These are phyloP conservation scores for Trachythela sp. DNA, from an alignment of 64 coral and sea anemone genomes.

Conservation along the genomic window DNA sequence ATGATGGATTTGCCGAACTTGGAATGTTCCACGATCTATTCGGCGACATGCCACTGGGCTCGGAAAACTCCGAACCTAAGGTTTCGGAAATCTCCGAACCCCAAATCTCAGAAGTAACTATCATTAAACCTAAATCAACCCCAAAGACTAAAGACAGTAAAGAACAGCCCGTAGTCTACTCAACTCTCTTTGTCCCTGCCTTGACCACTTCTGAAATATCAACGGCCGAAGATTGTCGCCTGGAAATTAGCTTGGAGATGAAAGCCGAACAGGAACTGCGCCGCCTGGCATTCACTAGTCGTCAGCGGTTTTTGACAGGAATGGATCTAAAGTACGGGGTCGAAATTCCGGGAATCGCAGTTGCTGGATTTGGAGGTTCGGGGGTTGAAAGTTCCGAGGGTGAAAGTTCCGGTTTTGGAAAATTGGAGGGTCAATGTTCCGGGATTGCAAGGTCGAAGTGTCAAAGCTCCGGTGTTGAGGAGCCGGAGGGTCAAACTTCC, in stretches of 20 bases:
- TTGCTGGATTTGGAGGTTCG: neutral
- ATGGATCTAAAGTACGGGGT: neutral
- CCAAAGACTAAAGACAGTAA: neutral
- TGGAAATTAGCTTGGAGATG: slow-evolving; percentile 64
- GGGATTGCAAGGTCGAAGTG: neutral
- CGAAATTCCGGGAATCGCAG: neutral
- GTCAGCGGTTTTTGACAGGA: neutral
- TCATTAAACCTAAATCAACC: neutral
- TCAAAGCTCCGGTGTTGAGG: neutral
- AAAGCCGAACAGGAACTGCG: slow-evolving; percentile 67
- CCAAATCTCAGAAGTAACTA: neutral
- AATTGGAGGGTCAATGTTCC: no score
- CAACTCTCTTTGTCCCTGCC: neutral
- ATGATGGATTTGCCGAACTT: neutral
- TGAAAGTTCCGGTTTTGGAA: neutral
- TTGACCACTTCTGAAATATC: slow-evolving; percentile 41
- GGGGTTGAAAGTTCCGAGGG: neutral
- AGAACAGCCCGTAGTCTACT: neutral
- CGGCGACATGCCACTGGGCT: neutral
- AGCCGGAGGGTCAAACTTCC: neutral
- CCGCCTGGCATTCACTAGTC: neutral
- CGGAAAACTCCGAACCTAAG: neutral
- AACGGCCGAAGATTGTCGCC: slow-evolving; percentile 49
- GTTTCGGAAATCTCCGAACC: neutral
- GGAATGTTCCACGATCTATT: neutral